phyloP scores from a whole-genome alignment of 2,113 vertebrate species.

The Vanacampus margaritifer region DNA sequence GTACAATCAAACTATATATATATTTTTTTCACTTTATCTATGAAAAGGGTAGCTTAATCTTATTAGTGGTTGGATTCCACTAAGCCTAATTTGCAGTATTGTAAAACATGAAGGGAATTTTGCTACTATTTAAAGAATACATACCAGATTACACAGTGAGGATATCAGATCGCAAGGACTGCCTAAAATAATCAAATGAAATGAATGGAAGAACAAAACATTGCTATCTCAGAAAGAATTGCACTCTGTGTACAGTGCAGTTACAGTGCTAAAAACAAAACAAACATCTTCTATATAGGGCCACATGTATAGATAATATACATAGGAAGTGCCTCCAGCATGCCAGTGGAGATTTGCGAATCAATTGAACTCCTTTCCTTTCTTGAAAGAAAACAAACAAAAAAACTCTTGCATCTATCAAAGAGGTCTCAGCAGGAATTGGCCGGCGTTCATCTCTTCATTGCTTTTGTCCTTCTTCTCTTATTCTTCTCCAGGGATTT shows the following conservation, averaged over 20 bases:
- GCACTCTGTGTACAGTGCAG: conserved; percentile 1
- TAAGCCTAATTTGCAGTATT: conserved; percentile 56
- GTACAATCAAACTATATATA: conserved; percentile 8
- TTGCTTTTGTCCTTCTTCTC: conserved; percentile 37
- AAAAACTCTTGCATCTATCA: conserved; percentile 44
- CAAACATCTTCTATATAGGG: conserved; percentile 1
- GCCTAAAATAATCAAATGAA: conserved; percentile 28
- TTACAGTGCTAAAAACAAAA: conserved; percentile 5
- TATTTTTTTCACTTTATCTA: conserved; percentile 5
- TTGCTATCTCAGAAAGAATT: conserved; percentile 8
- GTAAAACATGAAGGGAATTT: conserved; percentile 59
- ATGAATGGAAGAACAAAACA: conserved; percentile 10
- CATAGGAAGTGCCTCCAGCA: conserved; percentile 20
- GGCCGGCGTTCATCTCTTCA: conserved; percentile 38
- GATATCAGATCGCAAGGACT: conserved; percentile 31
- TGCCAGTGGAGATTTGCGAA: conserved; percentile 43
- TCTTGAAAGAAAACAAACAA: too few relatives aligned
- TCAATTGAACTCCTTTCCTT: conserved; percentile 43
- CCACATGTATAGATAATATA: conserved; percentile 27
- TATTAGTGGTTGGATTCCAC: conserved; percentile 52
- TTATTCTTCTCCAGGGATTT: conserved; percentile 41
- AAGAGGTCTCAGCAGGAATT: conserved; percentile 54
- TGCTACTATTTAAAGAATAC: conserved; percentile 48
- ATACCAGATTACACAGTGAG: conserved; percentile 38
- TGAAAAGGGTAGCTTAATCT: conserved; percentile 43